A percentile compares a stretch with the other conserved stretches of the same genome.
Evolutionary conservation across 2,797 vertebrate genomes (phyloP).

Genomic region (Pseudocheirus occidentalis): DNA sequence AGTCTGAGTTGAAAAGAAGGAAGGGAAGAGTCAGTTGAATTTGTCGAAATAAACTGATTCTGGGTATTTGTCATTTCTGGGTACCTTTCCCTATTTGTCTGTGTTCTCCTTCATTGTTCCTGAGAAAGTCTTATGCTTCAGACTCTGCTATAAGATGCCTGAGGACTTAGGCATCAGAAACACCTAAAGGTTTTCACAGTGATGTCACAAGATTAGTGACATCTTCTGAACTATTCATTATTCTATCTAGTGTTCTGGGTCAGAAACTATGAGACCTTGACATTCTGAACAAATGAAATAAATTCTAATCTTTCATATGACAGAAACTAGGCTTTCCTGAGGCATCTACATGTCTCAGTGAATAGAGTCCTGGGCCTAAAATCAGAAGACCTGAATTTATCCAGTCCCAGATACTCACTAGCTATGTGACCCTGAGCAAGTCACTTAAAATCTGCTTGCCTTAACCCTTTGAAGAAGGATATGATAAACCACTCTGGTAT

Average conservation of each 20-base stretch:
- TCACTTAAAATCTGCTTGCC: neutral
- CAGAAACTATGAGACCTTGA: neutral
- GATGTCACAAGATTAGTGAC: neutral
- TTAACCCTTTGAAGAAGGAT: neutral
- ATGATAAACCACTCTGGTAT: neutral
- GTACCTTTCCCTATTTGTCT: neutral
- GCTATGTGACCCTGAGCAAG: neutral
- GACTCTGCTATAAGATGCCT: neutral
- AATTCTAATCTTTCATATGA: neutral
- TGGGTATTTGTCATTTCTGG: neutral
- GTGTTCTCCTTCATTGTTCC: neutral
- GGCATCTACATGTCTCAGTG: neutral
- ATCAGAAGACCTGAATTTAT: neutral
- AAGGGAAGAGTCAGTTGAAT: neutral
- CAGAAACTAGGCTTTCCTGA: neutral
- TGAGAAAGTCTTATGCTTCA: neutral
- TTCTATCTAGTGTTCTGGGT: neutral
- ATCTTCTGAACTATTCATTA: neutral
- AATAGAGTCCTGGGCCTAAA: neutral
- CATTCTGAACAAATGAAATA: neutral
- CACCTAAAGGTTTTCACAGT: neutral
- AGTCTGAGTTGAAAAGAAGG: neutral
- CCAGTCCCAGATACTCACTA: neutral
- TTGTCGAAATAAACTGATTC: neutral
- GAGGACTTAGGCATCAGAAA: neutral